These are phyloP conservation scores for Podocnemis expansa DNA, from an alignment of 2,113 vertebrate genomes.

Conservation along the genomic window DNA sequence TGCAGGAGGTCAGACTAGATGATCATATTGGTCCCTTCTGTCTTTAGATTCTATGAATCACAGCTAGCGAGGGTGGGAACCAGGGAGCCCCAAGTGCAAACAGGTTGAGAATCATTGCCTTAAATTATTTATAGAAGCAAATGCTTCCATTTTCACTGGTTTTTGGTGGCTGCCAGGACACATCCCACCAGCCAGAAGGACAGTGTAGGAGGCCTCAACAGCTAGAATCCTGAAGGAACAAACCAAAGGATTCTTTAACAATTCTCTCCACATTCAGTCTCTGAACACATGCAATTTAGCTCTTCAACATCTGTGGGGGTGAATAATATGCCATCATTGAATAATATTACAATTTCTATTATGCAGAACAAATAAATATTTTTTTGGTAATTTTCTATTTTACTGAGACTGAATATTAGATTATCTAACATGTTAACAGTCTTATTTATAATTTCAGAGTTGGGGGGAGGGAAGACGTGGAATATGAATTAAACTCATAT, in stretches of 20 bases:
- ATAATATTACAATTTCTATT: background rate
- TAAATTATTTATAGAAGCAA: background rate
- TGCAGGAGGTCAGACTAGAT: too few relatives aligned
- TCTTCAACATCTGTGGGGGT: background rate
- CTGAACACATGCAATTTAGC: background rate
- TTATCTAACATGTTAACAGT: background rate
- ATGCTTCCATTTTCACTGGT: accelerated
- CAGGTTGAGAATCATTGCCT: background rate
- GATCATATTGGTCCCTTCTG: too few relatives aligned
- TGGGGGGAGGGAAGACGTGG: background rate
- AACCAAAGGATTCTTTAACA: background rate
- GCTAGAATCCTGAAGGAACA: background rate
- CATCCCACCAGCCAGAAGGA: background rate
- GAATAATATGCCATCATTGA: background rate
- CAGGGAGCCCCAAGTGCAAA: too few relatives aligned
- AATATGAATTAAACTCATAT: background rate
- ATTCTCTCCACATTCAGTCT: background rate
- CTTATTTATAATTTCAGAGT: background rate
- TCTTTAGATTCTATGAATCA: too few relatives aligned
- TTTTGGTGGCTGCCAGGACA: background rate
- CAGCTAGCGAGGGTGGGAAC: accelerated
- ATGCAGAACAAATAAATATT: background rate
- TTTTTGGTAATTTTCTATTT: background rate
- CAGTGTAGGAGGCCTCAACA: background rate
- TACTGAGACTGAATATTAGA: background rate